A percentile compares a stretch with the other conserved stretches of the same genome.
Conservation (phyloP, 2,888 invertebrate genomes). For the Crematogaster levior region DNA sequence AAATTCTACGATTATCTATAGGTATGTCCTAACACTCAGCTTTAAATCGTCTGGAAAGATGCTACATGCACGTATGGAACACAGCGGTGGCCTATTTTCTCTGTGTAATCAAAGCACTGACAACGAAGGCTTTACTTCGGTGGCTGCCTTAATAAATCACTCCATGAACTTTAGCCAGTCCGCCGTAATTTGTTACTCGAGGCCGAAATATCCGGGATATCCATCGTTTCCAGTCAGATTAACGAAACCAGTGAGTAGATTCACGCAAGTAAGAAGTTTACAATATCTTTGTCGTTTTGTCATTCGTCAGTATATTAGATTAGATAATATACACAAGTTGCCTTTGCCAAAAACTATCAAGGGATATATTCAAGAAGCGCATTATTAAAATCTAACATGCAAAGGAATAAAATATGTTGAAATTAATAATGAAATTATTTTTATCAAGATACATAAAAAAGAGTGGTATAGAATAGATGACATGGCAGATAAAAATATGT, state of each 20-base stretch:
- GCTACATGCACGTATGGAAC: constrained; percentile 91
- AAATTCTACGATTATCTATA: constrained; percentile 50
- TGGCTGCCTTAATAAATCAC: constrained; percentile 91
- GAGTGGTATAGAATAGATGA: not conserved
- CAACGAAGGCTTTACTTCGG: constrained; percentile 87
- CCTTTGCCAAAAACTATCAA: constrained; percentile 88
- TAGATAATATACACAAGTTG: constrained; percentile 90
- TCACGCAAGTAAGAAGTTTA: constrained; percentile 90
- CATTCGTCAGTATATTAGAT: constrained; percentile 89
- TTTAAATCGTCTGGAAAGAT: constrained; percentile 90
- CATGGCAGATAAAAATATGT: constrained; percentile 1
- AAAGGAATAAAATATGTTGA: not conserved
- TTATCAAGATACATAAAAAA: constrained; percentile 23
- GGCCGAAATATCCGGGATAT: constrained; percentile 89
- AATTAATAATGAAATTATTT: constrained; percentile 37
- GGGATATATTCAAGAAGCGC: constrained; percentile 86
- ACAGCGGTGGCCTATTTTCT: constrained; percentile 89
- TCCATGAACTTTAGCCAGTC: constrained; percentile 91
- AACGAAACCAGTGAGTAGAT: constrained; percentile 91
- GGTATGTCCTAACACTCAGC: constrained; percentile 90
- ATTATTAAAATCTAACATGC: constrained; percentile 65
- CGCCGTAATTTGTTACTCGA: constrained; percentile 91
- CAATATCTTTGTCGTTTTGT: constrained; percentile 92
- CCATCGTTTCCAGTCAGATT: constrained; percentile 91
- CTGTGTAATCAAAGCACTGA: constrained; percentile 87